Base-by-base conservation (phyloP, 2,113 vertebrate species). In the Bufo bufo region DNA sequence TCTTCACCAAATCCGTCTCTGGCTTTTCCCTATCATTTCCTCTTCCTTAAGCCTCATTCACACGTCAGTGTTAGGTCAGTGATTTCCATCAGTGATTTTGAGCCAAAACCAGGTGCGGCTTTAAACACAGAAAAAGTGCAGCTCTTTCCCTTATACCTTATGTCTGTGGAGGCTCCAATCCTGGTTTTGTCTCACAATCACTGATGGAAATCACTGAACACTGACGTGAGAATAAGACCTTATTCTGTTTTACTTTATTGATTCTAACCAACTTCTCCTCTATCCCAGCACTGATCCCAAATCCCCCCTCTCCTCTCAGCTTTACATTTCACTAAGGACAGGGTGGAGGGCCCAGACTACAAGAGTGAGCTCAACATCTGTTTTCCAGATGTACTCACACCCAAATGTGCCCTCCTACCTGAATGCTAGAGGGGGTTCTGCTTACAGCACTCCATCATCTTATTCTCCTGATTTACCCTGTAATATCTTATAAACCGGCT, bases 331-430 rank as follows among this genome's bases (percentile, higher is more conserved):
- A 59, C 85, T 23, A 47, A 83, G 85, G 59, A 77, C 69, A 88
- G 87, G 87, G 87, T 20, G 87, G 80, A 54, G 86, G 65, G 66
- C 23, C 17, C 86, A 82, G 86, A 45, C 79, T 84, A 47, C 33
- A 77, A 4, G n/a, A 16, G 43, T 75, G 69, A 83, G 47, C 79
- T 43, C 54, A 71, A 77, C 87, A 88, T 88, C 87, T 88, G 87
- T 65, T 45, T 45, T 52, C 87, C 87, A 88, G 80, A 88, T 88
- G 87, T 88, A 50, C 71, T 75, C 69, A 59, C 78, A 87, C 66
- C 66, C 78, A 74, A 66, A 23, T 50, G 86, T 87, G 86, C 54
- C 66, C 78, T 19, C 86, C 77, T 82, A 88, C 87, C 87, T 83
- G 87, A 49, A 50, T 20, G 58, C 56, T 19, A 14, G 17, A 52